Conservation (phyloP, 2,888 invertebrate genomes). For the Lumbricus terrestris region DNA sequence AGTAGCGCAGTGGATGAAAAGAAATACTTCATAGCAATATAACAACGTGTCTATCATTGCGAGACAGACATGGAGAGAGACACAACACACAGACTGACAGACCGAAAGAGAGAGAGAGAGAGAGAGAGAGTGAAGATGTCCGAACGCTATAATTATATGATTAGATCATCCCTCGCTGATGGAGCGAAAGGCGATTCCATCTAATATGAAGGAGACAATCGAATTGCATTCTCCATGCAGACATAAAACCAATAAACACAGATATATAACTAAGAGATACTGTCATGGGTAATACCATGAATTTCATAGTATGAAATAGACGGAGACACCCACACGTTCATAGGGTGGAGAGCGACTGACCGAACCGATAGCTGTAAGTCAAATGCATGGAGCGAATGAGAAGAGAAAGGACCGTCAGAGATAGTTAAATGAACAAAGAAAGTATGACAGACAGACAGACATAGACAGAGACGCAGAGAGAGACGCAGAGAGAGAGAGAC, state of each 20-base stretch:
- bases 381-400: neutral
- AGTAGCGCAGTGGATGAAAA: too few relatives aligned
- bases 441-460: too few relatives aligned
- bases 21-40: too few relatives aligned
- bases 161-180: neutral
- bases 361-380: neutral
- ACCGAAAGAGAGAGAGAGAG: too few relatives aligned
- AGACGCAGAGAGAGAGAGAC: too few relatives aligned
- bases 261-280: neutral
- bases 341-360: neutral
- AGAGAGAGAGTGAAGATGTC: neutral
- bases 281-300: too few relatives aligned
- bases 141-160: too few relatives aligned
- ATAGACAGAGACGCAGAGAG: too few relatives aligned
- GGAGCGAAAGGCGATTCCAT: neutral
- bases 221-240: neutral
- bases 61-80: too few relatives aligned
- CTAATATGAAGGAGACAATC: neutral
- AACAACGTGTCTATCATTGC: neutral
- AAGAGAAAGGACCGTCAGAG: neutral
- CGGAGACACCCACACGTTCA: neutral
- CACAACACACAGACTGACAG: too few relatives aligned
- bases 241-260: neutral
- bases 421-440: neutral
- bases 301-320: too few relatives aligned